Evolutionary conservation across 2,113 vertebrate genomes (phyloP).

Genomic region (Oreocharis arfaki): DNA sequence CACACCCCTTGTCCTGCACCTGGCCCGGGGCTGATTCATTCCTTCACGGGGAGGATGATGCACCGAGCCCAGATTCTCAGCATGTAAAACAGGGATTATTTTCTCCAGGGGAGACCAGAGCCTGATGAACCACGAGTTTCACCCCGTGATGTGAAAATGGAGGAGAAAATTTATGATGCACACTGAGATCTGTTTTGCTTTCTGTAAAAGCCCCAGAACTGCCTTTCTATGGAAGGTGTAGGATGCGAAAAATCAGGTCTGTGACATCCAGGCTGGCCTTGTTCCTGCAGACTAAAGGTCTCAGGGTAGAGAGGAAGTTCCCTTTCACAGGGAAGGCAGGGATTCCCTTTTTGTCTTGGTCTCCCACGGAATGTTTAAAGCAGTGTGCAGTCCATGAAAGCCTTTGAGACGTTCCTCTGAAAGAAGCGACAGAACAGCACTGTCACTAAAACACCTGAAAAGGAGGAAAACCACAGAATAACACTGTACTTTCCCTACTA

Average conservation of each 20-base stretch:
- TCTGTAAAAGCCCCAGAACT: neutral
- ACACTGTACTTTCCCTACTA: neutral
- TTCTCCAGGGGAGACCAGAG: neutral
- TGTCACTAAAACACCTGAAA: neutral
- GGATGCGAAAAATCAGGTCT: neutral
- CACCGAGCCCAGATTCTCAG: neutral
- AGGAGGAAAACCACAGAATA: neutral
- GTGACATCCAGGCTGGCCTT: neutral
- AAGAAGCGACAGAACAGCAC: neutral
- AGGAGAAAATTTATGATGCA: neutral
- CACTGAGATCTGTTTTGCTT: neutral
- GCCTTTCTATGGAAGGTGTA: neutral
- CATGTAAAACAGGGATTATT: neutral
- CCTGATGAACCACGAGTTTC: neutral
- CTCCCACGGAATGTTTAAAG: neutral
- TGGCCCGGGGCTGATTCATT: constrained; percentile 45
- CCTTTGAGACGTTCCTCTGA: neutral
- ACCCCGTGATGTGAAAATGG: neutral
- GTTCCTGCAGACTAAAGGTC: neutral
- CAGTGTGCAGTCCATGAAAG: neutral
- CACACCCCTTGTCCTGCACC: constrained; percentile 54
- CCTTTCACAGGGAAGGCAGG: neutral
- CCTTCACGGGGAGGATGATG: neutral
- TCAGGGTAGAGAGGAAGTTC: neutral
- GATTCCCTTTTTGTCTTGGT: neutral